Evolutionary conservation across 2,113 vertebrate species (phyloP).

Genomic region (Trichomycterus rosablanca): DNA sequence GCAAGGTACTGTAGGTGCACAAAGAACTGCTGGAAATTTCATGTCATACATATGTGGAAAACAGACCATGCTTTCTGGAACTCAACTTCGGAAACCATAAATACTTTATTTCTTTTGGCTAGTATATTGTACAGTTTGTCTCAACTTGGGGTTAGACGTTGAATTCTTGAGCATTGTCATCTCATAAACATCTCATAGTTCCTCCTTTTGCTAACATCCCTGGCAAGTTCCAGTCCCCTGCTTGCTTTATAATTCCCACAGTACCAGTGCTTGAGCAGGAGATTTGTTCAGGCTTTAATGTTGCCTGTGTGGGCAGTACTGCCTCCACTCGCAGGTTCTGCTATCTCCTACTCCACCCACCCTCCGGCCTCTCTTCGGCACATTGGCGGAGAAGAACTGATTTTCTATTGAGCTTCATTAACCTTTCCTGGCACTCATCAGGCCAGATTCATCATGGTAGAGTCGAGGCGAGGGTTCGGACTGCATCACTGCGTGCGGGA

Average conservation of each 20-base stretch:
- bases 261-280: constrained; percentile 19
- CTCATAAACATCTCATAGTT: no score
- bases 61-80: no score
- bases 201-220: neutral
- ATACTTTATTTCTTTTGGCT: no score
- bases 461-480: constrained; percentile 9
- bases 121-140: no score
- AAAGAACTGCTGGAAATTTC: no score
- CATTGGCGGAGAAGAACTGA: constrained; percentile 35
- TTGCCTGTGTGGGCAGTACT: constrained; percentile 36
- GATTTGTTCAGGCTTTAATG: constrained; percentile 32
- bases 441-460: constrained; percentile 36
- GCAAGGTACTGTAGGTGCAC: no score
- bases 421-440: constrained; percentile 47
- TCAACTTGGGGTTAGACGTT: no score
- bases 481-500: constrained; percentile 5
- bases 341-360: constrained; percentile 36
- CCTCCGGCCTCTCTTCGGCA: constrained; percentile 36
- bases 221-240: constrained; percentile 11
- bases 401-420: constrained; percentile 52
- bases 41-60: no score
- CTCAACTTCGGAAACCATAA: no score
- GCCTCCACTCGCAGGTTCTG: constrained; percentile 32
- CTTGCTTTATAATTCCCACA: constrained; percentile 15
- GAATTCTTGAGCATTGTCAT: no score